These are phyloP conservation scores for Tetraodon nigroviridis DNA, from an alignment of 2,113 vertebrate species.

Conservation along the genomic window DNA sequence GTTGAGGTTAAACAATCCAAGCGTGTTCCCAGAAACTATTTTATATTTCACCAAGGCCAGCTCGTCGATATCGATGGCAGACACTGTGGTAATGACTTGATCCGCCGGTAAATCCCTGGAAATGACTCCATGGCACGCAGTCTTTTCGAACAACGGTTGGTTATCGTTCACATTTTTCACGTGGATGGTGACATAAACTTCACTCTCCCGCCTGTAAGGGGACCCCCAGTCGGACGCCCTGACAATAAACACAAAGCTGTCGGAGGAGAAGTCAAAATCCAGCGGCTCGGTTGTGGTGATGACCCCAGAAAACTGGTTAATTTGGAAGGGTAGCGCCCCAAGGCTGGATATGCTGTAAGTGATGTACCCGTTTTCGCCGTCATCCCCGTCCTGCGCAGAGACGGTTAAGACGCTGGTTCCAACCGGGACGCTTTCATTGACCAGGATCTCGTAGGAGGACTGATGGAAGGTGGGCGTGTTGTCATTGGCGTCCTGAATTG, in stretches of 20 bases:
- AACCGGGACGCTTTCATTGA: slow-evolving; percentile 88
- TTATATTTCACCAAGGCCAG: slow-evolving; percentile 94
- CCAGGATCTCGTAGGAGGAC: slow-evolving; percentile 79
- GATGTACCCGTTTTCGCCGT: slow-evolving; percentile 95
- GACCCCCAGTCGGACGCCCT: slow-evolving; percentile 97
- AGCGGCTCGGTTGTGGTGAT: slow-evolving; percentile 86
- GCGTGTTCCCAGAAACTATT: slow-evolving; percentile 92
- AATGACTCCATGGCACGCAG: slow-evolving; percentile 89
- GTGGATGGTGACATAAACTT: slow-evolving; percentile 89
- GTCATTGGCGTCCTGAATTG: slow-evolving; percentile 88
- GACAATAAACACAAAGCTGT: slow-evolving; percentile 89
- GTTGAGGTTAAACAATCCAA: slow-evolving; percentile 89
- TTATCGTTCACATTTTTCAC: slow-evolving; percentile 94
- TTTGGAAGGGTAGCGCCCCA: slow-evolving; percentile 83
- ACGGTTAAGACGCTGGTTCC: slow-evolving; percentile 81
- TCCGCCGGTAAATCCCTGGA: slow-evolving; percentile 85
- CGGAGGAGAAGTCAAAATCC: slow-evolving; percentile 91
- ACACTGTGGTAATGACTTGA: slow-evolving; percentile 90
- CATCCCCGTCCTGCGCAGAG: slow-evolving; percentile 85
- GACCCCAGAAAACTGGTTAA: slow-evolving; percentile 94
- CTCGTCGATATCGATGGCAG: slow-evolving; percentile 94
- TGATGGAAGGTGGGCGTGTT: slow-evolving; percentile 88
- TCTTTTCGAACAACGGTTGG: slow-evolving; percentile 91
- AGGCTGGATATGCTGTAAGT: slow-evolving; percentile 92
- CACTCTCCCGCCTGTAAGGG: slow-evolving; percentile 91